A percentile compares a stretch with the other conserved stretches of the same genome.
Evolutionary conservation across 2,888 invertebrate genomes (phyloP).

Genomic region (Agriopis marginaria): DNA sequence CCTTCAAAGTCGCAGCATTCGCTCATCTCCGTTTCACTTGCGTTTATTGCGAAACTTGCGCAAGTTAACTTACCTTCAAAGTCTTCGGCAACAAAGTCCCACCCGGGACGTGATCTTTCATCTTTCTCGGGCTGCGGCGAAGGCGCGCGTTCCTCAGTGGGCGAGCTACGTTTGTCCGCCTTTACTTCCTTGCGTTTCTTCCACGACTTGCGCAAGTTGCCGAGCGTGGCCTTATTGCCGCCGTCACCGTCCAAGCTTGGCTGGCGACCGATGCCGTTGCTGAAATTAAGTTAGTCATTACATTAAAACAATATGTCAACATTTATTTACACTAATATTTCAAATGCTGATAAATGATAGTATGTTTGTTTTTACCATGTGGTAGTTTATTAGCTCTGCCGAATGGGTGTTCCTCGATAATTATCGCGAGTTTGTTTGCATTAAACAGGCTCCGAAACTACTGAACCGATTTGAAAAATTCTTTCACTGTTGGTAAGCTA

Average conservation of each 20-base stretch:
- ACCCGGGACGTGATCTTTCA: constrained; percentile 78
- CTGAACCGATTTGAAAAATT: too few species aligned
- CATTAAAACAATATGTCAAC: too few species aligned
- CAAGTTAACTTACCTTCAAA: constrained; percentile 87
- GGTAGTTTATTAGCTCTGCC: too few species aligned
- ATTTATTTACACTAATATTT: background rate
- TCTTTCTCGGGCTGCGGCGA: constrained; percentile 69
- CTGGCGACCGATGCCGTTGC: constrained; percentile 75
- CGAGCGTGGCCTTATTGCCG: constrained; percentile 74
- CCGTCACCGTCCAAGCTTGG: constrained; percentile 71
- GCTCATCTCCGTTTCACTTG: too few species aligned
- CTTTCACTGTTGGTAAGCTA: too few species aligned
- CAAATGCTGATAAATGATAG: too few species aligned
- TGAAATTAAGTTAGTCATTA: constrained; percentile 37
- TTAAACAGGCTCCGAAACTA: too few species aligned
- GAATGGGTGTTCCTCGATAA: too few species aligned
- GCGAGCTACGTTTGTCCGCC: constrained; percentile 72
- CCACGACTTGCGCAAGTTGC: constrained; percentile 81
- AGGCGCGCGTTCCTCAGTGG: constrained; percentile 73
- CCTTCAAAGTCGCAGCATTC: too few species aligned
- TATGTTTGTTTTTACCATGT: too few species aligned
- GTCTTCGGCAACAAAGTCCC: constrained; percentile 92
- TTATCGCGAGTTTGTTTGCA: too few species aligned
- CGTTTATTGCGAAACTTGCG: background rate
- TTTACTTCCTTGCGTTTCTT: constrained; percentile 83